A percentile compares a stretch with the other conserved stretches of the same genome.
Conservation (phyloP, 2,888 invertebrate species). For the Orchestes rusci region DNA sequence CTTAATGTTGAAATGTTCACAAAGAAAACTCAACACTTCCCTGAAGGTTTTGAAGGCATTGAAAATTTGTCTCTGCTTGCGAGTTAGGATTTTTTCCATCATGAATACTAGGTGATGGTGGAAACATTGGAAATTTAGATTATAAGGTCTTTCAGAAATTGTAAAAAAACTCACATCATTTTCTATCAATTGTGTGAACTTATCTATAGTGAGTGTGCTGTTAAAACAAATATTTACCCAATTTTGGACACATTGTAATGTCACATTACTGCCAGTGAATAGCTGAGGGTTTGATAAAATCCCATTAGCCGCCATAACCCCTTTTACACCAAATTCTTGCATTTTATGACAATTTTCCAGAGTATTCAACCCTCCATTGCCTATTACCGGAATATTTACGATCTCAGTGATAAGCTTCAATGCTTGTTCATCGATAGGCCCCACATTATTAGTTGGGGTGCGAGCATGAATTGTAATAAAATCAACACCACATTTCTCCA, state of each 20-base stretch:
- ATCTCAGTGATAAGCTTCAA: slow-evolving; percentile 64
- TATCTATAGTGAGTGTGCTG: slow-evolving; percentile 38
- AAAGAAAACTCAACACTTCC: slow-evolving; percentile 64
- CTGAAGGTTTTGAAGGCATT: slow-evolving; percentile 65
- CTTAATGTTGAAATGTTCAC: slow-evolving; percentile 49
- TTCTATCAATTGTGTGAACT: no score
- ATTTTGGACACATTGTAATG: slow-evolving; percentile 67
- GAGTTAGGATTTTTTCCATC: slow-evolving; percentile 75
- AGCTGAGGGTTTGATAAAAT: slow-evolving; percentile 86
- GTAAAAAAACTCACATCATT: slow-evolving; percentile 6
- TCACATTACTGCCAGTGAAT: slow-evolving; percentile 64
- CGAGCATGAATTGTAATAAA: slow-evolving; percentile 90
- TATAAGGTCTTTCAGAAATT: slow-evolving; percentile 49
- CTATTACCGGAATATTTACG: slow-evolving; percentile 76
- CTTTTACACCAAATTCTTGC: slow-evolving; percentile 65
- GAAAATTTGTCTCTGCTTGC: slow-evolving; percentile 66
- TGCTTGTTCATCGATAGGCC: slow-evolving; percentile 61
- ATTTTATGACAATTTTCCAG: slow-evolving; percentile 64
- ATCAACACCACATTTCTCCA: slow-evolving; percentile 80
- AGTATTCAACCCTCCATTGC: slow-evolving; percentile 83
- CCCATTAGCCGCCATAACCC: slow-evolving; percentile 91
- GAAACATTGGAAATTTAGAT: slow-evolving; percentile 71
- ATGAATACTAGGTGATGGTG: slow-evolving; percentile 97
- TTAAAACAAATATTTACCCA: slow-evolving; percentile 69
- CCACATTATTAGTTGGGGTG: slow-evolving; percentile 73